Evolutionary conservation across 2,888 invertebrate genomes (phyloP).

Genomic region (Tyria jacobaeae): DNA sequence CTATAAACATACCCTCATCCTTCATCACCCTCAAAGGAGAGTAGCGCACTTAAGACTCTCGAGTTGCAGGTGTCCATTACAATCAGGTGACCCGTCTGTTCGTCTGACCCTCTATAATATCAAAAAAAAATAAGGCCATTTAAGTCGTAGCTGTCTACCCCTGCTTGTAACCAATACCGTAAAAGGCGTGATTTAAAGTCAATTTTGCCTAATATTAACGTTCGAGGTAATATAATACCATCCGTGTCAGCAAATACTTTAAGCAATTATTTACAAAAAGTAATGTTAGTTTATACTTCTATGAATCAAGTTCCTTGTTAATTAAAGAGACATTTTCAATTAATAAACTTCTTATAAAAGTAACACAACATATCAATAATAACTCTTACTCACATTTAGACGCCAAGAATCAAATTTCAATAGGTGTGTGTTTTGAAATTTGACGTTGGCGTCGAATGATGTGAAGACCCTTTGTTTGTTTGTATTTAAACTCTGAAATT

Average conservation of each 20-base stretch:
- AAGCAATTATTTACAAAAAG: not conserved
- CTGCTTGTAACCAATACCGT: no score
- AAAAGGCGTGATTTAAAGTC: not conserved
- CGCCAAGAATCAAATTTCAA: constrained; percentile 5
- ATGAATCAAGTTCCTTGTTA: constrained; percentile 23
- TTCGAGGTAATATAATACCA: not conserved
- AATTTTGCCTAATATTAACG: not conserved
- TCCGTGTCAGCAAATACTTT: not conserved
- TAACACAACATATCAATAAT: constrained; percentile 26
- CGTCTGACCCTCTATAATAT: no score
- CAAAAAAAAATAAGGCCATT: no score
- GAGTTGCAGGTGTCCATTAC: no score
- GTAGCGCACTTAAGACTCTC: no score
- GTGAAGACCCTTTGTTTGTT: not conserved
- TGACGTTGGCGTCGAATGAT: not conserved
- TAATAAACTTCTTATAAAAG: constrained; percentile 28
- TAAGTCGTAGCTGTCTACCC: no score
- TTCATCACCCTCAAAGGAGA: no score
- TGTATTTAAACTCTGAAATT: not conserved
- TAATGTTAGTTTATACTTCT: constrained; percentile 19
- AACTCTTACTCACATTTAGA: constrained; percentile 10
- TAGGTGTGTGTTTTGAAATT: not conserved
- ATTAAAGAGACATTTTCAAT: constrained; percentile 18
- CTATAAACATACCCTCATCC: no score
- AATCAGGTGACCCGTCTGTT: no score